Percentiles rank a stretch among this genome's conserved stretches.
phyloP scores from a whole-genome alignment of 2,113 vertebrate genomes.

The Grallaria varia region DNA sequence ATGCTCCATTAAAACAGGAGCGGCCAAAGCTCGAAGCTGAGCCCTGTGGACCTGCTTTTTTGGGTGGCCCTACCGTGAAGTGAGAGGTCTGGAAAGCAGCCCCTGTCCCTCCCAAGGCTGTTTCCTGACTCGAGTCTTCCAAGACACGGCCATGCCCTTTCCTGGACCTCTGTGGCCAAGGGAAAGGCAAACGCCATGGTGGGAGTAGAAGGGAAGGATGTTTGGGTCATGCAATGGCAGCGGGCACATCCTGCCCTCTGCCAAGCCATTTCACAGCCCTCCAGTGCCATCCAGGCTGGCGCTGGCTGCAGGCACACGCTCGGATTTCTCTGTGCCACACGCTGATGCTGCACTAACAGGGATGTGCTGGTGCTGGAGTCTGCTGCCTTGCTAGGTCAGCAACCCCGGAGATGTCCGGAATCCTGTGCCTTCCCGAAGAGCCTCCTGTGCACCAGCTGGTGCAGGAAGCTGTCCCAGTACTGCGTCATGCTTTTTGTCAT shows the following conservation, averaged over 20 bases:
- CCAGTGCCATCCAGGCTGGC: not conserved
- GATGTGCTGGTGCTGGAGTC: accelerated
- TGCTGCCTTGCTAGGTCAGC: not conserved
- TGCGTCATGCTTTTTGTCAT: not conserved
- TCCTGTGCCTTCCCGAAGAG: not conserved
- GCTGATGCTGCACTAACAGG: accelerated
- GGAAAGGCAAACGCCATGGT: not conserved
- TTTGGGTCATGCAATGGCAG: not conserved
- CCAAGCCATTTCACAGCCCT: not conserved
- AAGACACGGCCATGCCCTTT: not conserved
- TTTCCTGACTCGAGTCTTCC: not conserved
- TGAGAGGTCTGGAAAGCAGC: not conserved
- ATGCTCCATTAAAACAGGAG: accelerated
- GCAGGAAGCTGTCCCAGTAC: not conserved
- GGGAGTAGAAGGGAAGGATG: not conserved
- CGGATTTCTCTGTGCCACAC: accelerated
- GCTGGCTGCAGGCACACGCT: not conserved
- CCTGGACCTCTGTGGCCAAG: not conserved
- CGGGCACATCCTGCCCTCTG: not conserved
- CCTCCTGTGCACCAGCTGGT: accelerated
- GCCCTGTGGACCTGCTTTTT: accelerated
- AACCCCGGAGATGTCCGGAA: not conserved
- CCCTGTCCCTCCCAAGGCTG: not conserved
- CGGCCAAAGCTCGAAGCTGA: accelerated
- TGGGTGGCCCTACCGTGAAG: accelerated